A percentile compares a stretch with the other conserved stretches of the same genome.
phyloP scores from a whole-genome alignment of 2,888 invertebrate genomes.

The Achlya flavicornis region DNA sequence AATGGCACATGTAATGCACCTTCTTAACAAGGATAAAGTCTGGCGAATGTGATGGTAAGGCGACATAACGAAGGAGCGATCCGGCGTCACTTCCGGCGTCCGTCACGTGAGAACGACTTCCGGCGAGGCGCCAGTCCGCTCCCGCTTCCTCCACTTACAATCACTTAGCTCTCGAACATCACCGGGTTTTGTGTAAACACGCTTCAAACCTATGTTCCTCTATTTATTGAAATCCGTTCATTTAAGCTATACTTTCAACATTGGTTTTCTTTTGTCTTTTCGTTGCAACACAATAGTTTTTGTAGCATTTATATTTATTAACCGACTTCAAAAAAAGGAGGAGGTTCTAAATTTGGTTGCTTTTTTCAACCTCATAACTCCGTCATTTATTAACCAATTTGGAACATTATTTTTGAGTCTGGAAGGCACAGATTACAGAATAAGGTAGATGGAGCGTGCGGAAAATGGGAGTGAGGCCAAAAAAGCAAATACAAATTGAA shows the following conservation, averaged over 20 bases:
- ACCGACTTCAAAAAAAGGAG: no score
- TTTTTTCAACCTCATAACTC: no score
- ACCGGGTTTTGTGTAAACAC: constrained; percentile 57
- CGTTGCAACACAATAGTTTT: no score
- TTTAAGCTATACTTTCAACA: neutral
- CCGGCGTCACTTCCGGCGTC: constrained; percentile 79
- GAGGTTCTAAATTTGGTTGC: no score
- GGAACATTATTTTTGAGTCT: no score
- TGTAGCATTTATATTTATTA: no score
- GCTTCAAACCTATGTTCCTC: constrained; percentile 38
- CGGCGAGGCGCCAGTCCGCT: constrained; percentile 74
- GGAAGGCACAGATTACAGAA: no score
- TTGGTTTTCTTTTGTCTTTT: neutral
- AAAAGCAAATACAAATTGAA: no score
- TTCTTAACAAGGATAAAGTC: constrained; percentile 52
- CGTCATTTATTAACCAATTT: no score
- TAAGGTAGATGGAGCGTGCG: no score
- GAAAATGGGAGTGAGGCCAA: no score
- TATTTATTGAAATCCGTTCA: constrained; percentile 39
- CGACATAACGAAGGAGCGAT: constrained; percentile 76
- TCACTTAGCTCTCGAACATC: constrained; percentile 74
- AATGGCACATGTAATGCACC: constrained; percentile 29
- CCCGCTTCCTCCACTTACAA: constrained; percentile 69
- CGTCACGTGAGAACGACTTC: constrained; percentile 81
- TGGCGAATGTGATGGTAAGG: constrained; percentile 55